Evolutionary conservation across 2,888 invertebrate genomes (phyloP), one percentile per base, ranked within the genome.

Genomic region (Drosophila setosimentum): DNA sequence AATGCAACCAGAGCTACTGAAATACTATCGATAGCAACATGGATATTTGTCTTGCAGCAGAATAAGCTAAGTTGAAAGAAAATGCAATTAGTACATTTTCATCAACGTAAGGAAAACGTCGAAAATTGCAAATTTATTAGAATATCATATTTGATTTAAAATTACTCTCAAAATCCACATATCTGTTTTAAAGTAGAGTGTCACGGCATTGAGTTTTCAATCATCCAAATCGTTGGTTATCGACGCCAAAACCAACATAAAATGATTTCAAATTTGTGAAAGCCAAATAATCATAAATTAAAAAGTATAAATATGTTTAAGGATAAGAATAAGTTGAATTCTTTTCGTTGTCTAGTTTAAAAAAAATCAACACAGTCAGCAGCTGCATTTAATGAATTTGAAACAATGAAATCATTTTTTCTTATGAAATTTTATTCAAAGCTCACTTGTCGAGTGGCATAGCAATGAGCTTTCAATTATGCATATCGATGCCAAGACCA

Each of bases 21-120:
- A 33, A 40, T 51, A 32, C n/a, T 60, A 75, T 75, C 79, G 68
- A 69, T 68, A 42, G 51, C 8, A 35, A 18, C 18, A 1, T 21
- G 3, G n/a, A 8, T 62, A 62, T 35, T 18, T 49, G 33, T 48
- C 16, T 0, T n/a, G 10, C 32, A 32, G 13, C n/a, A 37, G 37
- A 51, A 8, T 18, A 18, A 27, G 18, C 1, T 0, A 10, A 27
- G 21, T 16, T 21, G 7, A 16, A 16, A 16, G 16, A 45, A 45
- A 45, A 24, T 16, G 8, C 3, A 30, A 42, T n/a, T 30, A 40
- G 18, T 8, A 8, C 21, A 6, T 35, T 54, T 24, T 35, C 16
- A 24, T 18, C 5, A 32, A 10, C 1, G 21, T 10, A 45, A 45
- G 13, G 7, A 21, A 21, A 45, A 21, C 3, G 0, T 45, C 1